Percentiles rank a stretch among this genome's conserved stretches.
These are phyloP conservation scores for Listronotus oregonensis DNA, from an alignment of 1,140 invertebrate species.

Conservation along the genomic window DNA sequence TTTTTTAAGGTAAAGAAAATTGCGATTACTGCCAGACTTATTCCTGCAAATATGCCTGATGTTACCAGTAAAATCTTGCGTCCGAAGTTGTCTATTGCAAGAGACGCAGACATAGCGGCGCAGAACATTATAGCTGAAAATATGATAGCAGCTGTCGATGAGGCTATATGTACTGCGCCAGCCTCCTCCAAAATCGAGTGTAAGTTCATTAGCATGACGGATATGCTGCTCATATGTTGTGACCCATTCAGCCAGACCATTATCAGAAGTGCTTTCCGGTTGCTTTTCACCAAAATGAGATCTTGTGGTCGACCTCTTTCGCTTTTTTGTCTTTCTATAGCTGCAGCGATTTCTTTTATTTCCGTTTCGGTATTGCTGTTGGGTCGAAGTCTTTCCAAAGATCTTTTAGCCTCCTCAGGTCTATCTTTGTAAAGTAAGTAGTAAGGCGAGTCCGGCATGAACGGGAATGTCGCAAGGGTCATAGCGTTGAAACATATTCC, in stretches of 20 bases:
- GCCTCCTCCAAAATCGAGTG: constrained; percentile 58
- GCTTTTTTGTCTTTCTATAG: constrained; percentile 43
- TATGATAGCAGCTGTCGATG: constrained; percentile 52
- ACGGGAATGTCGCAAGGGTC: constrained; percentile 38
- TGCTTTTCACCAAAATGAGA: constrained; percentile 42
- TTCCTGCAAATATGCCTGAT: constrained; percentile 41
- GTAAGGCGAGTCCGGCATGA: constrained; percentile 48
- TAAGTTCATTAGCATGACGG: constrained; percentile 64
- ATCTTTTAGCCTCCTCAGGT: constrained; percentile 57
- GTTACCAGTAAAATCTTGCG: constrained; percentile 56
- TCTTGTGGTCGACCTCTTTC: constrained; percentile 44
- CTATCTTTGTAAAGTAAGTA: constrained; percentile 46
- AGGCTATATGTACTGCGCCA: constrained; percentile 45
- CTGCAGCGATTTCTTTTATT: constrained; percentile 54
- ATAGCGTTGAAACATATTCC: constrained; percentile 35
- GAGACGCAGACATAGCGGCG: constrained; percentile 47
- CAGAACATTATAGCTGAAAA: constrained; percentile 53
- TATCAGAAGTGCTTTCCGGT: constrained; percentile 47
- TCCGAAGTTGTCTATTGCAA: constrained; percentile 56
- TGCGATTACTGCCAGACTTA: constrained; percentile 39
- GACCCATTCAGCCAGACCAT: constrained; percentile 60
- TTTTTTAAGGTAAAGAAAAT: constrained; percentile 48
- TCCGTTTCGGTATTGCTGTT: constrained; percentile 55
- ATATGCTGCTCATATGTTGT: constrained; percentile 60
- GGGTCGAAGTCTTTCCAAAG: constrained; percentile 61